Base-by-base conservation (phyloP, 2,113 vertebrate genomes). In the Hippocampus abdominalis region DNA sequence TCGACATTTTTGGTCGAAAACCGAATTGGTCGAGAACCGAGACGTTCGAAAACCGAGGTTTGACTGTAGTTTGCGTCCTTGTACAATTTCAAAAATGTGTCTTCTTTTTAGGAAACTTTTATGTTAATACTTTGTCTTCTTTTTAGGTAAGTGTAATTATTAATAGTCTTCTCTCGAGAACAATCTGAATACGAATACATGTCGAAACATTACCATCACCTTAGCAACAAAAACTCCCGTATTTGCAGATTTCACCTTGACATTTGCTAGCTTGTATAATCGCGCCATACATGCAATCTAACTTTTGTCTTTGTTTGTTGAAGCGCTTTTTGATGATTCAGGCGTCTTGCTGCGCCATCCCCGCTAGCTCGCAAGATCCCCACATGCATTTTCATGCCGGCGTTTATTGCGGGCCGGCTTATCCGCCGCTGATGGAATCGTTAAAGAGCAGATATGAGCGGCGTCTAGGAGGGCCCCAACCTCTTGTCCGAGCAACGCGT, bases 381-480 rank as follows among this genome's bases (percentile, higher is more conserved):
- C 86, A 81, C 70, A 87, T 78, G 83, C 81, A 73, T 87, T 89
- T 84, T 79, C 77, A 81, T 85, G 87, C 82, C 77, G 65, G 84
- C 83, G 83, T 60, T 85, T 86, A 89, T 85, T 86, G 85, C 84
- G 81, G 83, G 82, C 77, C 69, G 44, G 81, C 88, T 90, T 91
- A 90, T 89, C 87, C 77, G 5, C 70, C 86, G 69, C 84, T 88
- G 90, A 91, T 86, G 88, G 88, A 91, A 90, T 89, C 79, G 83
- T 92, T 90, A 88, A 90, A 90, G 89, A 79, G 83, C 78, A 86
- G 86, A 89, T 90, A 88, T 72, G 83, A 86, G 82, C 77, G 79
- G 78, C 87, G 83, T 87, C 81, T 78, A 64, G 85, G 77, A 88
- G 90, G 78, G 77, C 16, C 81, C 80, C n/a, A n/a, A 49, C 83